phyloP scores from a whole-genome alignment of 2,888 invertebrate genomes.

The Criorhina ranunculi region DNA sequence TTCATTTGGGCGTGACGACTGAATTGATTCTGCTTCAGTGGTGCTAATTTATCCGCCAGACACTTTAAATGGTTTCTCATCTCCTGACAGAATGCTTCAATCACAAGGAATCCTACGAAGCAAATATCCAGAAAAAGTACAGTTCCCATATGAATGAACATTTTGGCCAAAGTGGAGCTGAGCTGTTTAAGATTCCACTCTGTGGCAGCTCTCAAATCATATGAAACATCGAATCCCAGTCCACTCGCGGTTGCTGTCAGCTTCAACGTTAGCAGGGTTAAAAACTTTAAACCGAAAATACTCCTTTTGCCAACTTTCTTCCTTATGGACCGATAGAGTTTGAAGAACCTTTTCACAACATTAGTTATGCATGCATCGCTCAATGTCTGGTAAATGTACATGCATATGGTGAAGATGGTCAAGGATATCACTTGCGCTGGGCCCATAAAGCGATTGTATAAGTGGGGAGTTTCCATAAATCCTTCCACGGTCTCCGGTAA shows the following conservation, averaged over 20 bases:
- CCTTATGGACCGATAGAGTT: constrained; percentile 76
- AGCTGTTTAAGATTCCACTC: neutral
- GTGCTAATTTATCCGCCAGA: constrained; percentile 60
- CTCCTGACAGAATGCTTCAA: constrained; percentile 79
- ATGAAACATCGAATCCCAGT: constrained; percentile 78
- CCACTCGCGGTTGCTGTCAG: constrained; percentile 78
- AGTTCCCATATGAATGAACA: constrained; percentile 80
- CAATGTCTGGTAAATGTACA: constrained; percentile 78
- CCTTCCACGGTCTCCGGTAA: constrained; percentile 73
- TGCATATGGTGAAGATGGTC: constrained; percentile 77
- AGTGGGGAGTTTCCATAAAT: constrained; percentile 15
- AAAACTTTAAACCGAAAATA: constrained; percentile 78
- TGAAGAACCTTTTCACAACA: constrained; percentile 79
- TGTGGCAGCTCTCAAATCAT: constrained; percentile 56
- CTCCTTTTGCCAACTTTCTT: constrained; percentile 44
- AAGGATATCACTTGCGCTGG: constrained; percentile 78
- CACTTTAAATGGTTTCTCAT: constrained; percentile 77
- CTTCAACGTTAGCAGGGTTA: constrained; percentile 74
- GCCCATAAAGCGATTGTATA: constrained; percentile 77
- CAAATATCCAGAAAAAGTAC: constrained; percentile 79
- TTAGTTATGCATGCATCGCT: constrained; percentile 71
- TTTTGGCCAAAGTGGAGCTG: constrained; percentile 65
- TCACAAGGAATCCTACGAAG: constrained; percentile 79
- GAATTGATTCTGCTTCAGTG: constrained; percentile 51
- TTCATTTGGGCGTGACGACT: constrained; percentile 79